These are phyloP conservation scores for Magallana gigas DNA, from an alignment of 1,140 invertebrate species.

Conservation along the genomic window DNA sequence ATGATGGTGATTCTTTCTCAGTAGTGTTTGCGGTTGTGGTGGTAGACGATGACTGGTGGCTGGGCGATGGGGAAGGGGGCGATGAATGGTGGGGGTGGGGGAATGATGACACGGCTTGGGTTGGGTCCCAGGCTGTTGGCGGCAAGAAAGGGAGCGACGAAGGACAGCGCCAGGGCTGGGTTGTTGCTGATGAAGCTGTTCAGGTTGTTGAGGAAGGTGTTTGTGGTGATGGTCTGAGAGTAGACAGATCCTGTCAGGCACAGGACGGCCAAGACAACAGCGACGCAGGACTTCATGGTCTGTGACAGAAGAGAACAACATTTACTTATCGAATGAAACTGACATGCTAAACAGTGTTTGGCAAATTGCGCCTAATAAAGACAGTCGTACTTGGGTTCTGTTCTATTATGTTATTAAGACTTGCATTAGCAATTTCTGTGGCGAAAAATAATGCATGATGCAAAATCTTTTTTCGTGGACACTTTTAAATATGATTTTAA, in stretches of 20 bases:
- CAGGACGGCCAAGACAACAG: slow-evolving; percentile 4
- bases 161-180: not conserved
- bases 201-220: not conserved
- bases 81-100: slow-evolving; percentile 5
- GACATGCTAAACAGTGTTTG: too few species aligned
- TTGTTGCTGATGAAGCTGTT: not conserved
- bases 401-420: too few species aligned
- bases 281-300: not conserved
- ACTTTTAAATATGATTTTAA: too few species aligned
- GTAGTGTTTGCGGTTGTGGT: not conserved
- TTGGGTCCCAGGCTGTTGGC: slow-evolving; percentile 18
- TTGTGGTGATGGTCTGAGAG: slow-evolving; percentile 3
- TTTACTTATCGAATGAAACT: too few species aligned
- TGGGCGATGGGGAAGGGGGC: not conserved
- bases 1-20: not conserved
- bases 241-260: not conserved
- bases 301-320: too few species aligned
- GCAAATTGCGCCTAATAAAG: too few species aligned
- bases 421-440: too few species aligned
- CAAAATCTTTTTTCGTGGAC: too few species aligned
- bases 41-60: not conserved
- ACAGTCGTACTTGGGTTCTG: too few species aligned
- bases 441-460: too few species aligned
- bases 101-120: not conserved
- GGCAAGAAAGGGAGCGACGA: not conserved